Evolutionary conservation across 2,113 vertebrate species (phyloP).

Genomic region (Eonycteris spelaea): DNA sequence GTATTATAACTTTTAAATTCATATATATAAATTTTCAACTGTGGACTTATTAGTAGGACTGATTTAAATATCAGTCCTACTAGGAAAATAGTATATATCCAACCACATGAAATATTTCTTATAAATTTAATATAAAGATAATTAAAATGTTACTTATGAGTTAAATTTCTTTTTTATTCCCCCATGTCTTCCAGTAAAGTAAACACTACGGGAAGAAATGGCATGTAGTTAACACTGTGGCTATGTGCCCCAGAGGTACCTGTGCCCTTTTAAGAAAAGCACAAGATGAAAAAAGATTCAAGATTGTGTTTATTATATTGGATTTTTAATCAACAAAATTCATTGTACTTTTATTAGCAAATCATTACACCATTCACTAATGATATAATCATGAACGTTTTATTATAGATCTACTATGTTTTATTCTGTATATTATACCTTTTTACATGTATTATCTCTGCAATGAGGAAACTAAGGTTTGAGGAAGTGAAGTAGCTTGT

Average conservation of each 20-base stretch:
- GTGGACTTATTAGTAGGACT: conserved; percentile 63
- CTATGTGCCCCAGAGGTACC: neutral
- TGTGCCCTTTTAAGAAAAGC: neutral
- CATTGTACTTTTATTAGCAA: conserved; percentile 36
- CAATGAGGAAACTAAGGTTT: neutral
- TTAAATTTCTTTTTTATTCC: neutral
- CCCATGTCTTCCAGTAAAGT: neutral
- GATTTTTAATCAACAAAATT: conserved; percentile 37
- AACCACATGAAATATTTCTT: conserved; percentile 29
- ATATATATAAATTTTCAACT: conserved; percentile 75
- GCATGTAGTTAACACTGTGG: neutral
- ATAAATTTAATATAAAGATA: neutral
- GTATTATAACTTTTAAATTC: conserved; percentile 75
- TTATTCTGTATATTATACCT: neutral
- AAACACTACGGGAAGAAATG: neutral
- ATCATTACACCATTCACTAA: neutral
- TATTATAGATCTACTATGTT: neutral
- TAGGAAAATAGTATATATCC: conserved; percentile 78
- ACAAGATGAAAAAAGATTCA: neutral
- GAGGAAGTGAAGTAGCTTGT: neutral
- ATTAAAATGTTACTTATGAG: neutral
- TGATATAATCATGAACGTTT: conserved; percentile 23
- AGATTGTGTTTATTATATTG: conserved; percentile 21
- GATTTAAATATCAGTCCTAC: conserved; percentile 73
- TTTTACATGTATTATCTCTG: neutral